phyloP scores from a whole-genome alignment of 92 coral and sea anemone genomes.

The Galaxea fascicularis region DNA sequence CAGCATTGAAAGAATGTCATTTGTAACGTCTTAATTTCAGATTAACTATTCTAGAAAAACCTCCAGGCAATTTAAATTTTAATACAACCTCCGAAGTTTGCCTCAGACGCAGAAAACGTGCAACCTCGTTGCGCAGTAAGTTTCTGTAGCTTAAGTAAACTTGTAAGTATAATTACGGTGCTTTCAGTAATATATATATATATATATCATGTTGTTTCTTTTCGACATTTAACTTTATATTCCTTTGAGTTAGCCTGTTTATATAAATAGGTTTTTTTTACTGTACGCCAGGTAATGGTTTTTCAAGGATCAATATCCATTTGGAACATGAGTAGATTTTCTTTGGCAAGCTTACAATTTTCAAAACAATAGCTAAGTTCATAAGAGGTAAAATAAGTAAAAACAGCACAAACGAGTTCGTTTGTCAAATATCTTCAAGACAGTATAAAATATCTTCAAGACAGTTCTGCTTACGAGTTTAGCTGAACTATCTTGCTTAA shows the following conservation, averaged over 20 bases:
- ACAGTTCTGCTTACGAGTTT: too few species aligned
- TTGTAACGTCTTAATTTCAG: too few species aligned
- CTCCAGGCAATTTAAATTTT: not conserved
- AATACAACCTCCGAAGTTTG: not conserved
- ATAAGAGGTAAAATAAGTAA: not conserved
- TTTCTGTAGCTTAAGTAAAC: conserved; percentile 1
- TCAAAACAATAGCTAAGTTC: not conserved
- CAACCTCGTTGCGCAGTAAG: not conserved
- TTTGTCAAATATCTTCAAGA: not conserved
- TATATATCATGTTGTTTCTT: conserved; percentile 37
- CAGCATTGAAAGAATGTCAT: too few species aligned
- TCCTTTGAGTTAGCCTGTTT: not conserved
- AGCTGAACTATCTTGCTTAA: too few species aligned
- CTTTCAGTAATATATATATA: conserved; percentile 25
- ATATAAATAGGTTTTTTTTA: not conserved
- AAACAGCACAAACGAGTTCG: not conserved
- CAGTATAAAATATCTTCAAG: too few species aligned
- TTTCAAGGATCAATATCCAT: conserved; percentile 10
- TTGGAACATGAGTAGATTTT: not conserved
- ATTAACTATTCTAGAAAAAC: too few species aligned
- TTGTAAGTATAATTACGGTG: not conserved
- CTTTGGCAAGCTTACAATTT: conserved; percentile 35
- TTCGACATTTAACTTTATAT: conserved; percentile 1
- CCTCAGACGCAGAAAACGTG: not conserved
- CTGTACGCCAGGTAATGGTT: not conserved